phyloP scores from a whole-genome alignment of 2,888 invertebrate species.

The Lithophane ornitopus region DNA sequence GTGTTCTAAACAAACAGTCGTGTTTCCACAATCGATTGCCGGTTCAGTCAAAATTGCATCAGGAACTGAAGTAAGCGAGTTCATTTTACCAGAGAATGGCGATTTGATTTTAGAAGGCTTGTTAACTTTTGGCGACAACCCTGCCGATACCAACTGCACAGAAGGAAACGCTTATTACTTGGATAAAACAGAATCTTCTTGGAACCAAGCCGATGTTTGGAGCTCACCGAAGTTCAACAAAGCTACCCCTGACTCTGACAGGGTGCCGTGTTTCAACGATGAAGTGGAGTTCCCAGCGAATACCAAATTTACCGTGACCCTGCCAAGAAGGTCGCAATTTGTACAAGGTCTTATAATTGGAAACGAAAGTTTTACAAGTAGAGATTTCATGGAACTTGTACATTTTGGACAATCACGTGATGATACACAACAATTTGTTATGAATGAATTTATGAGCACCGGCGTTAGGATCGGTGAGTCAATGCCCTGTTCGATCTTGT shows the following conservation, averaged over 20 bases:
- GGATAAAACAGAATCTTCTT: slow-evolving; percentile 77
- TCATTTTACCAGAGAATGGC: slow-evolving; percentile 84
- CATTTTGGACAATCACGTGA: slow-evolving; percentile 45
- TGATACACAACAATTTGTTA: slow-evolving; percentile 72
- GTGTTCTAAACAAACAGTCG: slow-evolving; percentile 83
- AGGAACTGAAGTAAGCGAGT: slow-evolving; percentile 73
- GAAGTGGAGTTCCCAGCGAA: slow-evolving; percentile 80
- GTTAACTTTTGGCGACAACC: slow-evolving; percentile 75
- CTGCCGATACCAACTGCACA: slow-evolving; percentile 74
- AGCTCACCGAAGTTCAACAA: slow-evolving; percentile 81
- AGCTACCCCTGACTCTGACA: slow-evolving; percentile 88
- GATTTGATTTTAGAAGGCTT: slow-evolving; percentile 81
- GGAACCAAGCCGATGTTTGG: slow-evolving; percentile 87
- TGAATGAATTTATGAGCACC: slow-evolving; percentile 66
- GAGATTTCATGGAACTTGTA: slow-evolving; percentile 58
- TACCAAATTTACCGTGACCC: slow-evolving; percentile 73
- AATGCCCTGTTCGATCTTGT: slow-evolving; percentile 71
- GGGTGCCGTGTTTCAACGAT: slow-evolving; percentile 87
- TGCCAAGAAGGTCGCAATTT: slow-evolving; percentile 77
- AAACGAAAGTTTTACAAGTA: slow-evolving; percentile 61
- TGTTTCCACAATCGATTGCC: slow-evolving; percentile 79
- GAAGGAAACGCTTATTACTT: slow-evolving; percentile 78
- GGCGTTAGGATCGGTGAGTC: slow-evolving; percentile 68
- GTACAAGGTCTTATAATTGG: slow-evolving; percentile 73
- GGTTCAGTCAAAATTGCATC: slow-evolving; percentile 75